Base-by-base conservation (phyloP, 2,888 invertebrate genomes). In the Xestoiulus laeticollis region DNA sequence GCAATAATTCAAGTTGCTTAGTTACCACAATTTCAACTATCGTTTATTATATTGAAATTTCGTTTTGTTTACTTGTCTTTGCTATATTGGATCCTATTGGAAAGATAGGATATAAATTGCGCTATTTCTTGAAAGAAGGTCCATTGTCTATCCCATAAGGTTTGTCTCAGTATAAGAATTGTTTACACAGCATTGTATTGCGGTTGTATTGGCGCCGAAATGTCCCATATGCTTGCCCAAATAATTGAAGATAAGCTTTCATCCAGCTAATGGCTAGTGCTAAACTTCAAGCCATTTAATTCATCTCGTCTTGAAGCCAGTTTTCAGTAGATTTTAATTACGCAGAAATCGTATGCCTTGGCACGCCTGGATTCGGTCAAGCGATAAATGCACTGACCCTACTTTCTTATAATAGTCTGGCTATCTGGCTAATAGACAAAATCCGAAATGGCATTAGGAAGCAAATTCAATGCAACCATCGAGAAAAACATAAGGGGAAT, bases 281-380 rank as follows among this genome's bases (percentile, higher is more conserved):
- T 83, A 12, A 83, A 53, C 32, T 83, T 83, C 83, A 26, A 33
- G 83, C 83, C 83, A 83, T 83, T 83, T 83, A 83, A 33, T 83
- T 83, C 83, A 83, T 83, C 32, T 14, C 30, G 14, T 83, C 33
- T 33, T 33, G 33, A 33, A 83, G 83, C 30, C 30, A 83, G 83
- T 53, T 53, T 53, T 53, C 53, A 53, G 53, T 53, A 53, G 53
- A 53, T 53, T 53, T 53, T 53, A 53, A 53, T 53, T 53, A 19
- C 53, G 19, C 53, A n/a, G 53, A 53, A 53, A 53, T 53, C 53
- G 53, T 53, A 53, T 53, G 53, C 53, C 19, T 53, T 53, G 53
- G 53, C 53, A 53, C 53, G 53, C 53, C n/a, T 53, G 53, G 19
- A 16, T 53, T n/a, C n/a, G 53, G 53, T 53, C 53, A 53, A 53